phyloP scores from a whole-genome alignment of 2,797 vertebrate species.

The Xenops minutus region DNA sequence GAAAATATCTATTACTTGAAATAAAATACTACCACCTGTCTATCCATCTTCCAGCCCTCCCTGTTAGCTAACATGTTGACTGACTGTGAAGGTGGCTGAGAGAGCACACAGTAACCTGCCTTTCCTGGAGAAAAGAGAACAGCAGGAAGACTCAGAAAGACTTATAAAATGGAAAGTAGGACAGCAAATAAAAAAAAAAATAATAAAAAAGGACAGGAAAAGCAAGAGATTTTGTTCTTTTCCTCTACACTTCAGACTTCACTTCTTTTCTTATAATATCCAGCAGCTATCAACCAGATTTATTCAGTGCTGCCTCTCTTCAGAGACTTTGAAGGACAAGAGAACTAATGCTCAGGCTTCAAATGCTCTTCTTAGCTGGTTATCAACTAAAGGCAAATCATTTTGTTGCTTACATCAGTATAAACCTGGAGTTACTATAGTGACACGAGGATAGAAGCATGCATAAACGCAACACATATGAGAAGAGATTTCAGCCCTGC shows the following conservation, averaged over 20 bases:
- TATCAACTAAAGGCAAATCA: not conserved
- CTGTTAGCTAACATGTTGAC: not conserved
- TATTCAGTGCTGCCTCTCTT: not conserved
- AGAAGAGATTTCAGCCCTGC: not conserved
- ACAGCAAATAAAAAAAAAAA: not conserved
- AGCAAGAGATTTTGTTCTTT: not conserved
- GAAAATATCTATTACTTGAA: conserved; percentile 14
- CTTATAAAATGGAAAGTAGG: conserved; percentile 29
- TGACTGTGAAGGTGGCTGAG: not conserved
- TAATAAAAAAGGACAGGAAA: not conserved
- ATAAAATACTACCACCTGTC: not conserved
- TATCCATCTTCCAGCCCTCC: not conserved
- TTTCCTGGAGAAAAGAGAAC: conserved; percentile 4
- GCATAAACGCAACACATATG: not conserved
- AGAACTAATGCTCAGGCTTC: not conserved
- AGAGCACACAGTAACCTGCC: not conserved
- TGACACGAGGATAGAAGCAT: not conserved
- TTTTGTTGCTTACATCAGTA: not conserved
- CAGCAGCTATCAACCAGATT: not conserved
- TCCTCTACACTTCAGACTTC: not conserved
- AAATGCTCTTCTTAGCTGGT: not conserved
- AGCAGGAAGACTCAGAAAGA: not conserved
- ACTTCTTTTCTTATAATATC: conserved; percentile 19
- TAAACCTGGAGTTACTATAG: not conserved
- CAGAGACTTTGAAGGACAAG: not conserved